phyloP scores from a whole-genome alignment of 1,140 invertebrate species.

The Drosophila dunni region DNA sequence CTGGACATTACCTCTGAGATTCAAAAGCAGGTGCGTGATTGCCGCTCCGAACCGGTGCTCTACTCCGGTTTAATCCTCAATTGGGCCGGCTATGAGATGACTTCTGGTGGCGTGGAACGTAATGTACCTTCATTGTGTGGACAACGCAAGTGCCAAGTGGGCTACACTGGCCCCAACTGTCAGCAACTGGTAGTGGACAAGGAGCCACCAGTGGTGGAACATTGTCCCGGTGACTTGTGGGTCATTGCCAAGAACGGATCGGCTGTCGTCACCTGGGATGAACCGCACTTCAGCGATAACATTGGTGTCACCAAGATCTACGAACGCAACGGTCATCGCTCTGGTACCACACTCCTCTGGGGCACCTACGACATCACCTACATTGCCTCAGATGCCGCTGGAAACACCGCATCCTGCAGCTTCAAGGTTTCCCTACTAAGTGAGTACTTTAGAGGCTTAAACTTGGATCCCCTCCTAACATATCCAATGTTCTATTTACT shows the following conservation, averaged over 20 bases:
- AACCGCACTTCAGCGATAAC: constrained; percentile 96
- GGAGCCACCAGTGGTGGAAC: constrained; percentile 93
- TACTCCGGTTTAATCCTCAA: constrained; percentile 94
- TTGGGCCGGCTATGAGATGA: constrained; percentile 96
- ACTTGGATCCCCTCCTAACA: neutral
- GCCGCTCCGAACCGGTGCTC: constrained; percentile 95
- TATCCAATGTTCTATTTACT: neutral
- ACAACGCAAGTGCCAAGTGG: constrained; percentile 93
- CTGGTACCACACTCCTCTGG: constrained; percentile 96
- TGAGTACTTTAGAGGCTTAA: constrained; percentile 85
- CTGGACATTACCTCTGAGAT: constrained; percentile 96
- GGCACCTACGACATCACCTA: constrained; percentile 97
- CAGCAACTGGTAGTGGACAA: constrained; percentile 94
- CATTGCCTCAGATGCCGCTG: constrained; percentile 95
- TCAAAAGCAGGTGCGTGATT: constrained; percentile 95
- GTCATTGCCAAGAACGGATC: constrained; percentile 96
- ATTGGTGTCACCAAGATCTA: constrained; percentile 91
- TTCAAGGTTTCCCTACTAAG: constrained; percentile 97
- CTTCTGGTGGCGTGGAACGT: constrained; percentile 94
- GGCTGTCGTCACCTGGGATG: constrained; percentile 96
- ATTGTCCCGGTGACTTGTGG: constrained; percentile 97
- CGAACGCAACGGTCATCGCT: constrained; percentile 94
- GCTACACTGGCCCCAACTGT: constrained; percentile 93
- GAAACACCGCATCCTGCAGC: constrained; percentile 95
- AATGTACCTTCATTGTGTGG: constrained; percentile 96